These are phyloP conservation scores for Poecilia velifera DNA, from an alignment of 2,797 vertebrate genomes.

Conservation along the genomic window DNA sequence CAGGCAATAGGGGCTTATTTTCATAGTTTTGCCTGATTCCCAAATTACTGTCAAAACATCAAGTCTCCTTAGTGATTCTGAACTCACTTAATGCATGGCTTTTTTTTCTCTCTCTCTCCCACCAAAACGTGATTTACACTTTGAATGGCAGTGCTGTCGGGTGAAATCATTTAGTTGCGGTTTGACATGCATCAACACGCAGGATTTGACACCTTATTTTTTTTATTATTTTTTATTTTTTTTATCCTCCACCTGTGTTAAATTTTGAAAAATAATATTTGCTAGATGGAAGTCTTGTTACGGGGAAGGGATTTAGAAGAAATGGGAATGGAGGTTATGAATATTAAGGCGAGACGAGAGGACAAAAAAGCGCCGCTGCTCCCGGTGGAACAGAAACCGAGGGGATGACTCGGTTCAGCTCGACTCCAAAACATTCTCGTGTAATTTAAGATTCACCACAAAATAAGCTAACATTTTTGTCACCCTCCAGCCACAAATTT, in stretches of 20 bases:
- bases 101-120: slow-evolving; percentile 13
- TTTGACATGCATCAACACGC: slow-evolving; percentile 48
- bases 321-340: neutral
- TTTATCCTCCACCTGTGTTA: slow-evolving; percentile 44
- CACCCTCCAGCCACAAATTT: neutral
- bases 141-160: slow-evolving; percentile 50
- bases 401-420: slow-evolving; percentile 4
- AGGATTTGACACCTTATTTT: slow-evolving; percentile 10
- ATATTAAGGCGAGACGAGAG: slow-evolving; percentile 26
- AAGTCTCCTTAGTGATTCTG: slow-evolving; percentile 33
- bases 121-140: slow-evolving; percentile 59
- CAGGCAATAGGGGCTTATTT: slow-evolving; percentile 48
- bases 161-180: slow-evolving; percentile 43
- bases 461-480: neutral
- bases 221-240: neutral
- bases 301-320: slow-evolving; percentile 11
- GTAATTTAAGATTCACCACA: neutral
- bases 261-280: slow-evolving; percentile 31
- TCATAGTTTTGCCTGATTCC: slow-evolving; percentile 64
- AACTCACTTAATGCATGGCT: slow-evolving; percentile 47
- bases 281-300: slow-evolving; percentile 39
- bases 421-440: neutral
- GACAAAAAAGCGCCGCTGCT: slow-evolving; percentile 15
- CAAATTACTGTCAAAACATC: slow-evolving; percentile 74
- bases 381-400: neutral